Percentiles rank a stretch among this genome's conserved stretches.
phyloP scores from a whole-genome alignment of 2,113 vertebrate genomes.

The Dasyprocta punctata region DNA sequence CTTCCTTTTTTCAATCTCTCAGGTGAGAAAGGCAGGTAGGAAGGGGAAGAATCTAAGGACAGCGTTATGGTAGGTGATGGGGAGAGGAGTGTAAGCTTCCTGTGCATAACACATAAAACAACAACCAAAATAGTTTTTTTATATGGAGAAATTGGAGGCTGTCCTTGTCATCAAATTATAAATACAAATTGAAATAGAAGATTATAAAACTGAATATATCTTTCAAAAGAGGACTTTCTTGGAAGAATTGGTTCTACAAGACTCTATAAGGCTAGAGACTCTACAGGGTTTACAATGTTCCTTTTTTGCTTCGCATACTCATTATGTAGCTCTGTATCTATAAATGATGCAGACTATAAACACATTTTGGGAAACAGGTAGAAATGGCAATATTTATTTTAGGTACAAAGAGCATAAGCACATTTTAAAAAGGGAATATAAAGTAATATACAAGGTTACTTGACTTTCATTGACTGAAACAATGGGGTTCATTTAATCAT shows the following conservation, averaged over 20 bases:
- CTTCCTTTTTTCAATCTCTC: not conserved
- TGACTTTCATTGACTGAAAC: constrained; percentile 16
- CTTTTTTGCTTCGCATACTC: not conserved
- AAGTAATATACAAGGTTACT: constrained; percentile 44
- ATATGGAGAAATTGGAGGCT: not conserved
- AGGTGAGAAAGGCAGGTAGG: not conserved
- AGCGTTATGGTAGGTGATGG: not conserved
- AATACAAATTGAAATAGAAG: constrained; percentile 32
- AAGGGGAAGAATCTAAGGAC: not conserved
- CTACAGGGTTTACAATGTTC: not conserved
- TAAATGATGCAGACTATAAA: not conserved
- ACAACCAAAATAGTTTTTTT: not conserved
- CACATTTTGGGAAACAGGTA: constrained; percentile 48
- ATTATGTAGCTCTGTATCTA: not conserved
- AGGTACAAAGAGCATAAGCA: not conserved
- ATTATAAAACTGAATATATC: not conserved
- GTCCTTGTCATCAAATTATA: constrained; percentile 19
- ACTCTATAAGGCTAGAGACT: not conserved
- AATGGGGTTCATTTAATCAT: constrained; percentile 25
- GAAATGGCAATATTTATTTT: constrained; percentile 46
- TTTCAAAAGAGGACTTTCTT: constrained; percentile 11
- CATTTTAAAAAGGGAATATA: constrained; percentile 30
- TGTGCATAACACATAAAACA: not conserved
- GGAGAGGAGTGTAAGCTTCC: not conserved
- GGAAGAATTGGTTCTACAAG: not conserved